A percentile compares a stretch with the other conserved stretches of the same genome.
Conservation (phyloP, 2,113 vertebrate genomes). For the Zootoca vivipara region DNA sequence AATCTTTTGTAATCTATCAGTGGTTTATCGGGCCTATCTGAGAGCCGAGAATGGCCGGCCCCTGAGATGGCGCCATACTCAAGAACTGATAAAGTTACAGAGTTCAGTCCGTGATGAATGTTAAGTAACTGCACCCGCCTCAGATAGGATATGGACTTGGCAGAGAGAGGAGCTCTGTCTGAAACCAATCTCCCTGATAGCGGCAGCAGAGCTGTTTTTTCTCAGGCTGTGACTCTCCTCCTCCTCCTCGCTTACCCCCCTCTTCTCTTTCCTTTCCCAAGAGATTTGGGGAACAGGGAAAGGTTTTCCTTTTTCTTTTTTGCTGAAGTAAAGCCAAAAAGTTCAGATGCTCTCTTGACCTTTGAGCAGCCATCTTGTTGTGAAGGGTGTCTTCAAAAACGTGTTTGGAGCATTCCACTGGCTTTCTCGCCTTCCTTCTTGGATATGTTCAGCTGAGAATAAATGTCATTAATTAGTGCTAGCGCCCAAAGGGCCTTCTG, state of each 20-base stretch:
- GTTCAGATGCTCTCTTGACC: conserved; percentile 10
- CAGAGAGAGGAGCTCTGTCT: conserved; percentile 74
- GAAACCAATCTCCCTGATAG: conserved; percentile 81
- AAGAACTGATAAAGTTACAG: conserved; percentile 95
- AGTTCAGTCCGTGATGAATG: conserved; percentile 96
- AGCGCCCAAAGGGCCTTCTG: neutral
- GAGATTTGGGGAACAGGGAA: neutral
- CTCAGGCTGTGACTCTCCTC: conserved; percentile 69
- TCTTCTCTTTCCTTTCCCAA: neutral
- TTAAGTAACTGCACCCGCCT: conserved; percentile 91
- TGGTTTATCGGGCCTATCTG: conserved; percentile 90
- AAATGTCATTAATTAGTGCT: neutral
- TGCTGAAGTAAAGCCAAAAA: neutral
- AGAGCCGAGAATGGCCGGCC: conserved; percentile 88
- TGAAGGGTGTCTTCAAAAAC: neutral
- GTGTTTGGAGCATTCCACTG: neutral
- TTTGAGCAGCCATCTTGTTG: neutral
- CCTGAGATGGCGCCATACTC: conserved; percentile 91
- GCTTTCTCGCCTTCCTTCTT: neutral
- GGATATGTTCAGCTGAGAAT: neutral
- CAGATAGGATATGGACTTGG: conserved; percentile 89
- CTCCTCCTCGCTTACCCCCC: conserved; percentile 22
- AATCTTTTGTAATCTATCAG: conserved; percentile 97
- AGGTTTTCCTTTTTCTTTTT: too few species aligned
- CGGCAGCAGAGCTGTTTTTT: conserved; percentile 71